phyloP scores from a whole-genome alignment of 2,113 vertebrate species.

The Nerophis lumbriciformis region DNA sequence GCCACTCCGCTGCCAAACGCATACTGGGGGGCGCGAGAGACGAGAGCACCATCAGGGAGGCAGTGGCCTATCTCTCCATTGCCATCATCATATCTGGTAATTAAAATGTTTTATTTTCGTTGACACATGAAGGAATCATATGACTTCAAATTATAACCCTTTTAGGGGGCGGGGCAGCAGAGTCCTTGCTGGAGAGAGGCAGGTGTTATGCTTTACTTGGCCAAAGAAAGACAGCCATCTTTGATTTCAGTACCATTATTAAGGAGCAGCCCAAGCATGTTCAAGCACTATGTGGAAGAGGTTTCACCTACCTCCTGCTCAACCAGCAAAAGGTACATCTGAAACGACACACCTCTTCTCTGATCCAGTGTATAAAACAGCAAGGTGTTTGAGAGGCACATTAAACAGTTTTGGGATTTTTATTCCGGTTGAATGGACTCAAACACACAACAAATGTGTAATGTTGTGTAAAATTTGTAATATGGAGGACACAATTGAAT shows the following conservation, averaged over 20 bases:
- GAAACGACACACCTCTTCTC: too few species aligned
- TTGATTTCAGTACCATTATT: slow-evolving; percentile 82
- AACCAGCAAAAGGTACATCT: slow-evolving; percentile 81
- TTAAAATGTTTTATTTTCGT: slow-evolving; percentile 10
- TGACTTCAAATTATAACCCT: background rate
- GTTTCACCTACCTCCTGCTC: slow-evolving; percentile 79
- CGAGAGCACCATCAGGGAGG: slow-evolving; percentile 73
- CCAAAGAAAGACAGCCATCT: slow-evolving; percentile 88
- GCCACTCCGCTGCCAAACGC: slow-evolving; percentile 74
- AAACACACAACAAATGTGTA: background rate
- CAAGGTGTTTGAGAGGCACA: too few species aligned
- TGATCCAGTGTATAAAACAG: background rate
- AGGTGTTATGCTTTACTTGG: slow-evolving; percentile 82
- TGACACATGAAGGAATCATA: background rate
- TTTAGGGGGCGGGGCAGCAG: slow-evolving; percentile 74
- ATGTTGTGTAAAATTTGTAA: background rate
- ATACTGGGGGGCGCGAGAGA: slow-evolving; percentile 67
- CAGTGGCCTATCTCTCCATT: slow-evolving; percentile 85
- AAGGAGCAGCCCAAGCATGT: slow-evolving; percentile 75
- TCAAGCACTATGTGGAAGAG: slow-evolving; percentile 82
- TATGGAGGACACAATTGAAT: too few species aligned
- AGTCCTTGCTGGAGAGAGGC: slow-evolving; percentile 82
- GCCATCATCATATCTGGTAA: slow-evolving; percentile 87
- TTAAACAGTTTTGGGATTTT: too few species aligned
- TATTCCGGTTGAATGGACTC: too few species aligned